A percentile compares a stretch with the other conserved stretches of the same genome.
Conservation (phyloP, 2,113 vertebrate genomes). For the Danio rerio region GRCz12tu NC_133194.1:12596001-12596500, state of each 20-base stretch:
- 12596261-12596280: not conserved
- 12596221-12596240: not conserved
- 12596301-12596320: not conserved
- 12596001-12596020: no score
- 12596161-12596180: not conserved
- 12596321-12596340: no score
- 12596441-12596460: not conserved
- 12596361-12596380: no score
- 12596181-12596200: not conserved
- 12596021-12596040: not conserved
- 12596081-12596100: not conserved
- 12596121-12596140: not conserved
- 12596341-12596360: no score
- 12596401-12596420: slow-evolving; percentile 12
- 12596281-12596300: not conserved
- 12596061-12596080: not conserved
- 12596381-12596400: not conserved
- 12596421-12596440: not conserved
- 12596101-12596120: slow-evolving; percentile 10
- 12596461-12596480: not conserved
- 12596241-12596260: not conserved
- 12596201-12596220: not conserved
- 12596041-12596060: not conserved
- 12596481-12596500: not conserved
- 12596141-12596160: not conserved